Evolutionary conservation across 2,888 invertebrate genomes (phyloP).

Genomic region (Fissipunctia ypsillon): DNA sequence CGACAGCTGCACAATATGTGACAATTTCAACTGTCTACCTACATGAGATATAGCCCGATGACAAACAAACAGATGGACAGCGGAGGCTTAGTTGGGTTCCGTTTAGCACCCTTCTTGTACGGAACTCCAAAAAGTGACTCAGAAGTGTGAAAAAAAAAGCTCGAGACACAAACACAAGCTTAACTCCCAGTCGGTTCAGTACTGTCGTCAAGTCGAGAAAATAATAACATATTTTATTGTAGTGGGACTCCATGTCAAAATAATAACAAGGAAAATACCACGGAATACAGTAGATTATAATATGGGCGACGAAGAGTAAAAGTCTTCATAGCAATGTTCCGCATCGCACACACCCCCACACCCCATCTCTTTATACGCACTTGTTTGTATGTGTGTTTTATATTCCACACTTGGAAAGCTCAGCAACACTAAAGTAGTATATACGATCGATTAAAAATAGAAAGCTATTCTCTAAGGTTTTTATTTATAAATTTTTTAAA

Average conservation of each 20-base stretch:
- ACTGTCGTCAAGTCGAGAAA: neutral
- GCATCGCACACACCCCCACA: slow-evolving; percentile 21
- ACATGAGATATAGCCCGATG: no score
- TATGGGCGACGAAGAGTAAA: slow-evolving; percentile 31
- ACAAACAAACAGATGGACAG: no score
- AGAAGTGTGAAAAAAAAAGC: no score
- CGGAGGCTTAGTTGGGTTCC: no score
- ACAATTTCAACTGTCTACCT: no score
- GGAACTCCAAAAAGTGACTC: no score
- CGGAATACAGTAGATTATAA: slow-evolving; percentile 20
- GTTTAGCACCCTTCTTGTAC: no score
- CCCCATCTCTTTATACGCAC: neutral
- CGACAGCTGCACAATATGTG: no score
- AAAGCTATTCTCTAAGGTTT: neutral
- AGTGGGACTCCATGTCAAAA: neutral
- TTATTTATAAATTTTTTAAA: neutral
- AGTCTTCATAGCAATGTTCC: slow-evolving; percentile 34
- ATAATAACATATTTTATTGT: neutral
- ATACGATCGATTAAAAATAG: neutral
- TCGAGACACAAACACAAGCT: neutral
- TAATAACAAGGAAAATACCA: slow-evolving; percentile 17
- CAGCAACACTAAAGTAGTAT: slow-evolving; percentile 1
- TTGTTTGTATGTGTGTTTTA: slow-evolving; percentile 23
- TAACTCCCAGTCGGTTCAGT: no score
- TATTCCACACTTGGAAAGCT: slow-evolving; percentile 16